Evolutionary conservation across 2,797 vertebrate species (phyloP), one percentile per base, ranked within the genome.

Genomic region (Prunella strophiata): DNA sequence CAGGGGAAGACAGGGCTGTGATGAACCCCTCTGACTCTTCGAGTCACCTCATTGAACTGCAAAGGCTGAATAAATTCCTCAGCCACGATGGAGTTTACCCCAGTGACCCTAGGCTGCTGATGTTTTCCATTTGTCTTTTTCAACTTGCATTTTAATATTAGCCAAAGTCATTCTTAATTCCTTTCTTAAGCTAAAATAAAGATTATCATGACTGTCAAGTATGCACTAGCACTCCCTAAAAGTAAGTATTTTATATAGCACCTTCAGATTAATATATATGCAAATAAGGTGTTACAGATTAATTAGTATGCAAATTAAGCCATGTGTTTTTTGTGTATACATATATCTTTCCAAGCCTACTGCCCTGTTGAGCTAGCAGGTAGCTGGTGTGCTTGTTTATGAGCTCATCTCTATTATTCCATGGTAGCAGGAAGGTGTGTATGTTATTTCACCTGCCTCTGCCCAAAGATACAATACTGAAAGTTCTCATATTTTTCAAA

Each of bases 241-340:
- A 90, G 42, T 48, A 71, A 68, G 59, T 57, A 52, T 89, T 94
- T 93, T 71, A 85, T 79, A 57, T 57, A 73, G 71, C 59, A 85
- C 52, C 59, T 87, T 91, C 87, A 73, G 83, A 70, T 87, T 90
- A 93, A 94, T 89, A 91, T 85, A 63, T 76, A 93, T 94, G 92
- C 86, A 93, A 95, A 95, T 94, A 27, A 76, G 77, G 67, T 65
- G 67, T 36, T 85, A 48, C 51, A 51, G 48, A 71, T 92, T 94
- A 95, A 94, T 96, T 93, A 93, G 34, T 47, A 94, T 94, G 93
- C 42, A 89, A 96, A 95, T 95, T 76, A 85, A 91, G 5, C 17
- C 55, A 34, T 57, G 48, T 74, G 42, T 40, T 89, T 82, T 90
- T 91, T 43, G 12, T 76, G 34, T 82, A 52, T 71, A 38, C 63